Conservation (phyloP, 2,113 vertebrate genomes). For the Callipepla squamata region DNA sequence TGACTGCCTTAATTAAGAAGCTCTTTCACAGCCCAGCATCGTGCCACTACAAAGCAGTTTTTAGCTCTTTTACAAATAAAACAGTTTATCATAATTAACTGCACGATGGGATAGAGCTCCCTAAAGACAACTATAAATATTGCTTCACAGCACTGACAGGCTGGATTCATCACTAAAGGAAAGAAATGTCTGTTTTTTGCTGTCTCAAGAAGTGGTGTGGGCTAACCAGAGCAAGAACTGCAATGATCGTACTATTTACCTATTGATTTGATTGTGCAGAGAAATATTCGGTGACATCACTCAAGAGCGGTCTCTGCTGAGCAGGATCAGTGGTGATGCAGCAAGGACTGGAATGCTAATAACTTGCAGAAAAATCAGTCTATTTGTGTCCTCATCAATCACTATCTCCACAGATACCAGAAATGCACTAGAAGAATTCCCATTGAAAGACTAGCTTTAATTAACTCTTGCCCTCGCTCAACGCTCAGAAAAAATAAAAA, state of each 20-base stretch:
- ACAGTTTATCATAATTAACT: slow-evolving; percentile 62
- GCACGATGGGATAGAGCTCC: not conserved
- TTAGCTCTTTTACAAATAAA: slow-evolving; percentile 55
- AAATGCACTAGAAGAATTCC: not conserved
- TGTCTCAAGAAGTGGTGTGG: not conserved
- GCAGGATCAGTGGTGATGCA: not conserved
- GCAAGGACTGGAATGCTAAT: not conserved
- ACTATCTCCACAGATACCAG: slow-evolving; percentile 10
- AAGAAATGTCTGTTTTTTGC: slow-evolving; percentile 26
- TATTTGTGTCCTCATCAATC: not conserved
- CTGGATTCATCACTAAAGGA: slow-evolving; percentile 15
- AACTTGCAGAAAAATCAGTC: not conserved
- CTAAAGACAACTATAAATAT: slow-evolving; percentile 63
- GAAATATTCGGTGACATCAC: not conserved
- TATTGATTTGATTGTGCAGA: slow-evolving; percentile 13
- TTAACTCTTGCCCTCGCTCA: not conserved
- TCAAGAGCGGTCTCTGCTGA: not conserved
- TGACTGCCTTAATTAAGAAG: not conserved
- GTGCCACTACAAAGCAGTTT: not conserved
- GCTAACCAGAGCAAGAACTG: slow-evolving; percentile 5
- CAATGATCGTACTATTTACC: not conserved
- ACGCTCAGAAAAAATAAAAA: not conserved
- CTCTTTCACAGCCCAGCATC: not conserved
- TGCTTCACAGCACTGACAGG: not conserved
- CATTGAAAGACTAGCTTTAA: slow-evolving; percentile 1